Evolutionary conservation across 2,113 vertebrate genomes (phyloP).

Genomic region (Triplophysa dalaica): DNA sequence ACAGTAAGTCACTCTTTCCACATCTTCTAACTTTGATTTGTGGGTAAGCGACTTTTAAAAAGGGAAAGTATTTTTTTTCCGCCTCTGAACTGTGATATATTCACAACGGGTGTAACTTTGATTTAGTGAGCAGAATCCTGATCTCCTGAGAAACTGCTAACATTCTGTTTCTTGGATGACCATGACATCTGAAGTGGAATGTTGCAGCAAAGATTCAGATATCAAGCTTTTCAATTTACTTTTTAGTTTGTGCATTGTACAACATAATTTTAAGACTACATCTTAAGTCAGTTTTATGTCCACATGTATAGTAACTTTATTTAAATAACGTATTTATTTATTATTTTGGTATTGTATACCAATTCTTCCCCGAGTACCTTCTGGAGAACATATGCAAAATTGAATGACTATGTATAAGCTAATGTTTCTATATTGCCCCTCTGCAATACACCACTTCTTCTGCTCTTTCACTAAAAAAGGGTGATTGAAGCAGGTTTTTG

Average conservation of each 20-base stretch:
- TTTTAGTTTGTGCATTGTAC: background rate
- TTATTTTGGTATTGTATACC: no score
- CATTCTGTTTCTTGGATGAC: slow-evolving; percentile 17
- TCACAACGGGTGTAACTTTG: slow-evolving; percentile 16
- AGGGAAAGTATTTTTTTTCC: background rate
- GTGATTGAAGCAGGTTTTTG: background rate
- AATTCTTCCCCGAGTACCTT: no score
- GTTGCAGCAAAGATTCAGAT: background rate
- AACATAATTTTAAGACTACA: background rate
- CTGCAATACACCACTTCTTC: background rate
- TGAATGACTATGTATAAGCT: background rate
- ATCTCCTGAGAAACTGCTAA: slow-evolving; percentile 12
- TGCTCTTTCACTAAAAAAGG: background rate
- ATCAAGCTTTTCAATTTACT: background rate
- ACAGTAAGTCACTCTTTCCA: background rate
- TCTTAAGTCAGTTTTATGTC: background rate
- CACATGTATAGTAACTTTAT: background rate
- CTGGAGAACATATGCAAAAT: background rate
- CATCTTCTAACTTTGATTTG: background rate
- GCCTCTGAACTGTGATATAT: slow-evolving; percentile 14
- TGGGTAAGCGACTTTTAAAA: background rate
- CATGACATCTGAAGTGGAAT: slow-evolving; percentile 12
- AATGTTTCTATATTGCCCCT: no score
- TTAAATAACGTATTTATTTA: no score
- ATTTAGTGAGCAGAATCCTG: slow-evolving; percentile 10